Percentiles rank a stretch among this genome's conserved stretches.
Conservation (phyloP, 2,888 invertebrate genomes). For the Nomada ferruginata region DNA sequence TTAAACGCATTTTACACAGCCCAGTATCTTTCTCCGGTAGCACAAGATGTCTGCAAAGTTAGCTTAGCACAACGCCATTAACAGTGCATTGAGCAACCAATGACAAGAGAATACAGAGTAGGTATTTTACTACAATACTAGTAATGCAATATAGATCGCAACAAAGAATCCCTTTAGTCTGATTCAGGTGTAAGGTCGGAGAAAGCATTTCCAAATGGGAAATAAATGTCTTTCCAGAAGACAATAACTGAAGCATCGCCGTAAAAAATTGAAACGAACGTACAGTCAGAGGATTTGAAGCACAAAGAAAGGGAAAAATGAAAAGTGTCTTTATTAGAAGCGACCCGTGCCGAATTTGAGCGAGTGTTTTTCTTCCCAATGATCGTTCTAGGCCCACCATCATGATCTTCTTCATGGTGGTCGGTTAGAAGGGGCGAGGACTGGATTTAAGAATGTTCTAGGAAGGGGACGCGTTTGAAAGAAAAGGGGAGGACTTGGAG, state of each 20-base stretch:
- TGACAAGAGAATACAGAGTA: too few species aligned
- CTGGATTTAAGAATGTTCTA: slow-evolving; percentile 62
- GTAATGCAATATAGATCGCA: not conserved
- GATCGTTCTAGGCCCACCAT: slow-evolving; percentile 71
- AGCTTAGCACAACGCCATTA: too few species aligned
- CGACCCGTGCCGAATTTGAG: slow-evolving; percentile 76
- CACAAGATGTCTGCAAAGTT: too few species aligned
- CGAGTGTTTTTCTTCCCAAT: slow-evolving; percentile 69
- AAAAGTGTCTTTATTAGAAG: slow-evolving; percentile 83
- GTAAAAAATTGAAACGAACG: slow-evolving; percentile 18
- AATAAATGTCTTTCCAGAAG: slow-evolving; percentile 16
- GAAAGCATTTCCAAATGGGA: slow-evolving; percentile 10
- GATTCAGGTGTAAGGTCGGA: not conserved
- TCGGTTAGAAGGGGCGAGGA: slow-evolving; percentile 69
- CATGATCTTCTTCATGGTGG: slow-evolving; percentile 74
- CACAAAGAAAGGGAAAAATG: slow-evolving; percentile 60
- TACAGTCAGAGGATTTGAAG: not conserved
- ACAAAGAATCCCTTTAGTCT: not conserved
- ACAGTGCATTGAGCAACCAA: too few species aligned
- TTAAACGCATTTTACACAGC: too few species aligned
- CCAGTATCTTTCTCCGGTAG: too few species aligned
- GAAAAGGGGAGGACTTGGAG: slow-evolving; percentile 79
- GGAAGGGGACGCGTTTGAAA: slow-evolving; percentile 69
- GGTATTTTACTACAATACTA: too few species aligned
- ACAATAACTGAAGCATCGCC: slow-evolving; percentile 14